Base-by-base conservation (phyloP, 2,888 invertebrate species). In the Xestia c-nigrum region DNA sequence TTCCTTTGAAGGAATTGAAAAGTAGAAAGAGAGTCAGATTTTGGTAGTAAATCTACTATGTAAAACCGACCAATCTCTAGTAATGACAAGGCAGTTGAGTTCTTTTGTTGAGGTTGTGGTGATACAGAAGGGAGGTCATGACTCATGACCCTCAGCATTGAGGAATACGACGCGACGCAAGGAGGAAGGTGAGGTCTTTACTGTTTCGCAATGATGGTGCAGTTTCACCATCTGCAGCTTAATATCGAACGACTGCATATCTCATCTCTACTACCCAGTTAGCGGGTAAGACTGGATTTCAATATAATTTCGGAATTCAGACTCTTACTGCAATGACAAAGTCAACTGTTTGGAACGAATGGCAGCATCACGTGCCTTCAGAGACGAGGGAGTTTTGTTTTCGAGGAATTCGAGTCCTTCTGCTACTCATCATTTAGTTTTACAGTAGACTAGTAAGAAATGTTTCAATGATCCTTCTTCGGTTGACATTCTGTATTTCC, bases 401-500 rank as follows among this genome's bases (percentile, higher is more conserved):
- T 57, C 24, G 57, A 24, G 24, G 14, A 57, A 6, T 24, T 19
- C 7, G 40, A 19, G 21, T 9, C 19, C 9, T 9, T 5, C n/a
- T 21, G 21, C 31, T 43, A 16, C 47, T 55, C 31, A 73, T 19
- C 12, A 46, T 73, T 21, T 6, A 16, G 21, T 5, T 72, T 69
- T 9, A 16, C 6, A 31, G 9, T 38, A 38, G 1, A 38, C 9
- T 9, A 19, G 1, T 61, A 9, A 31, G 7, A 14, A 4, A 0
- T 43, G 21, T 40, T 64, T 43, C 7, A 64, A 43, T 43, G 7
- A 16, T 64, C 3, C 4, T 6, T 50, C 14, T 31, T 6, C 5
- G 57, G 63, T 83, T 72, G 72, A 9, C 2, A 21, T 84, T 72
- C 83, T 84, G 83, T 57, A 24, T 55, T 72, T 72, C 43, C 59